Conservation (phyloP, 2,888 invertebrate genomes). For the Euzetes globulus region DNA sequence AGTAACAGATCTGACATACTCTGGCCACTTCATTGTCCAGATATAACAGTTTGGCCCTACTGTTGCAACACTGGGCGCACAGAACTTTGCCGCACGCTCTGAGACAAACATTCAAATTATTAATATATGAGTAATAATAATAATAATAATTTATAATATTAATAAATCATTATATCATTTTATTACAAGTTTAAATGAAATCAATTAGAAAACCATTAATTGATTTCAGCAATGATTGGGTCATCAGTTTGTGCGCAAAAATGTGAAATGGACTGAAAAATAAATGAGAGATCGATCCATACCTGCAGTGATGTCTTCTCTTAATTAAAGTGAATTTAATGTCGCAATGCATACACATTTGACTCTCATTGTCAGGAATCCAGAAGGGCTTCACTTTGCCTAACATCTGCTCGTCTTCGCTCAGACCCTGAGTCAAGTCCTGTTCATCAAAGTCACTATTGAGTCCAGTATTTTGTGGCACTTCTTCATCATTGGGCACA, state of each 20-base stretch:
- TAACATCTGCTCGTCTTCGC: conserved; percentile 48
- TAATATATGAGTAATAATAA: no score
- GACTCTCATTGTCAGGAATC: conserved; percentile 75
- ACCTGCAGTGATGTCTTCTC: conserved; percentile 68
- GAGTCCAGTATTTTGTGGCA: no score
- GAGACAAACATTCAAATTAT: conserved; percentile 31
- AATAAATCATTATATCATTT: no score
- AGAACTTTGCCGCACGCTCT: conserved; percentile 52
- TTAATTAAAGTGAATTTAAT: conserved; percentile 70
- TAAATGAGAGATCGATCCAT: neutral
- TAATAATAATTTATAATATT: no score
- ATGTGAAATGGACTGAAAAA: no score
- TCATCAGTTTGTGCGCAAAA: no score
- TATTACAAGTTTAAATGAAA: no score
- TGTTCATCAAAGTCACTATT: no score
- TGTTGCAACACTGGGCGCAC: conserved; percentile 67
- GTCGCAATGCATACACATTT: conserved; percentile 73
- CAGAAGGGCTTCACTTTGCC: conserved; percentile 73
- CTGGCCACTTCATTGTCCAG: conserved; percentile 66
- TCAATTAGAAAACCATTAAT: no score
- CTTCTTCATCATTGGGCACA: neutral
- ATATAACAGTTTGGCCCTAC: conserved; percentile 63
- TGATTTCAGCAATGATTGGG: no score
- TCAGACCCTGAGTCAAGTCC: conserved; percentile 32
- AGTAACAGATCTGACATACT: conserved; percentile 63